Conservation (phyloP, 2,113 vertebrate genomes). For the Larimichthys crocea region DNA sequence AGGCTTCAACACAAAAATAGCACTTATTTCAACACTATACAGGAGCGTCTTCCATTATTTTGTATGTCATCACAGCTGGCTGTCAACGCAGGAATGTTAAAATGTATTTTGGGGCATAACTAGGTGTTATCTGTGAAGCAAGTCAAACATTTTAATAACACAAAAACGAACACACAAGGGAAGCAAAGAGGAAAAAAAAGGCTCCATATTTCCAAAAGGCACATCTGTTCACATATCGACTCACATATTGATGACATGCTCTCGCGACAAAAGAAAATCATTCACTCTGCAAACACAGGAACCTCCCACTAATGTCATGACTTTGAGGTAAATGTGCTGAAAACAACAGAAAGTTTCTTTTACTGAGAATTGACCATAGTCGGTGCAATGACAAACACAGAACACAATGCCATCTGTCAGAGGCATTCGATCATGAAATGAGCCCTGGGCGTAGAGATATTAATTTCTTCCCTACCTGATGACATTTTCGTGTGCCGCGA, state of each 20-base stretch:
- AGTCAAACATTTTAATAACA: neutral
- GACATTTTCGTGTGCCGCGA: slow-evolving; percentile 10
- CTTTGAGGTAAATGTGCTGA: slow-evolving; percentile 54
- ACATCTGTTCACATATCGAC: slow-evolving; percentile 40
- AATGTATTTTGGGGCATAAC: neutral
- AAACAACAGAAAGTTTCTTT: slow-evolving; percentile 63
- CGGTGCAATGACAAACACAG: slow-evolving; percentile 48
- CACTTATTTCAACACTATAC: neutral
- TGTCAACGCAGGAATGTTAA: neutral
- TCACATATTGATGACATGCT: slow-evolving; percentile 44
- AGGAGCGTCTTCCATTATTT: no score
- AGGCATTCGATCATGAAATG: slow-evolving; percentile 44
- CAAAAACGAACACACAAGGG: neutral
- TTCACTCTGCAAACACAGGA: slow-evolving; percentile 55
- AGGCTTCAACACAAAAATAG: neutral
- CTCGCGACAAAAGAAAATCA: slow-evolving; percentile 50
- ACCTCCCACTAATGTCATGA: slow-evolving; percentile 38
- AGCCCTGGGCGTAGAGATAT: slow-evolving; percentile 19
- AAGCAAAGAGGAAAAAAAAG: neutral
- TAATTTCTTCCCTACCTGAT: slow-evolving; percentile 35
- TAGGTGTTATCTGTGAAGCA: neutral
- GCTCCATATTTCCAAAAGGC: slow-evolving; percentile 14
- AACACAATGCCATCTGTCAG: slow-evolving; percentile 50
- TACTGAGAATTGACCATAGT: slow-evolving; percentile 53
- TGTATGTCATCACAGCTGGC: neutral